Base-by-base conservation (phyloP, 2,113 vertebrate species). In the Centropristis striata region DNA sequence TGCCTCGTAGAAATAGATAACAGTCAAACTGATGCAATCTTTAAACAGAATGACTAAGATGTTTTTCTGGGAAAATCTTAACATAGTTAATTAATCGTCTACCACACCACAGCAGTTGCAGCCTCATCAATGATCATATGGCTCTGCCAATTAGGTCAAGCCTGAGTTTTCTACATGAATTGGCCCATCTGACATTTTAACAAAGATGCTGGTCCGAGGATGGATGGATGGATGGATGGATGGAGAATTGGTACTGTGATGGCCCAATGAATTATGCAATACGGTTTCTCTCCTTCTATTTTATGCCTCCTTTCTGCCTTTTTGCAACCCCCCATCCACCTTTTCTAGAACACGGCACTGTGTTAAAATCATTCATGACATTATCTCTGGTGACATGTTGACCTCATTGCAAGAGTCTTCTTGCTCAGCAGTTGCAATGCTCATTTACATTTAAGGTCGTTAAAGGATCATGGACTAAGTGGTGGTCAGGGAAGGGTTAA, bases 201-300 rank as follows among this genome's bases (percentile, higher is more conserved):
- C 78, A 83, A 84, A 64, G 32, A 81, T 37, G 46, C 41, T 20
- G 49, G 12, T 44, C 36, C 11, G 51, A 57, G 23, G 58, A 66
- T 25, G 51, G 46, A 39, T 75, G 70, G 47, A n/a, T 49, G 23
- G 58, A 66, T 25, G 51, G 46, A 39, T 75, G 70, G 47, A n/a
- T 49, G 41, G 32, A 44, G 58, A 37, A 68, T 68, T 41, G 54
- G 39, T 42, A 47, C 55, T 57, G 78, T 36, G 69, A 82, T 60
- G 83, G 57, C 63, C 15, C 21, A 36, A 53, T 90, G 20, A 91
- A 90, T 88, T 81, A 88, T 90, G 86, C 73, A 87, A 13, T 4
- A 53, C 11, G 0, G 14, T 42, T 71, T 53, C 49, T 59, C 67
- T 49, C 18, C 36, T 50, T 77, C 64, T 53, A 44, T 63, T 55